A percentile compares a stretch with the other conserved stretches of the same genome.
These are phyloP conservation scores for Cephonodes hylas DNA, from an alignment of 2,888 invertebrate genomes.

Conservation along the genomic window DNA sequence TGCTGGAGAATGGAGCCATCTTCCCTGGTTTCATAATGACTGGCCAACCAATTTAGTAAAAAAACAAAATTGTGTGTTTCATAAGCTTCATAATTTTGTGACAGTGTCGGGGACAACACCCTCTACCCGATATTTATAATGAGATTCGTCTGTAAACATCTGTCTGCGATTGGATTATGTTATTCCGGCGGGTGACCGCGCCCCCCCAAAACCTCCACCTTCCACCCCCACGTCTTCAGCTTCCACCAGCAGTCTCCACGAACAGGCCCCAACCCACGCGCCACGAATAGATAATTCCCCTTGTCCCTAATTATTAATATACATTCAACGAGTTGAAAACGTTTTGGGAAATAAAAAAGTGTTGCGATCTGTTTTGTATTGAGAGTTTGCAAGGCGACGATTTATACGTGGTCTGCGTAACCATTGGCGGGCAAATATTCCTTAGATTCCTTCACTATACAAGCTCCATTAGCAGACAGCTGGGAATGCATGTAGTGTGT, in stretches of 20 bases:
- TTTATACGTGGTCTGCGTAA: too few relatives aligned
- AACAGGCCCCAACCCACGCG: neutral
- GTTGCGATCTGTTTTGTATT: neutral
- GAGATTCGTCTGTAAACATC: slow-evolving; percentile 62
- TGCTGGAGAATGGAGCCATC: too few relatives aligned
- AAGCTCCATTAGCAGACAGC: too few relatives aligned
- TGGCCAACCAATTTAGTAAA: too few relatives aligned
- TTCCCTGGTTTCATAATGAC: too few relatives aligned
- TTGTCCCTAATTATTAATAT: slow-evolving; percentile 3
- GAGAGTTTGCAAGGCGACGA: neutral
- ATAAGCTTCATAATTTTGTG: too few relatives aligned
- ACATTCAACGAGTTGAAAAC: slow-evolving; percentile 2
- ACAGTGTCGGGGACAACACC: slow-evolving; percentile 21
- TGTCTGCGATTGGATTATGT: slow-evolving; percentile 66
- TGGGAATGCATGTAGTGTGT: too few relatives aligned
- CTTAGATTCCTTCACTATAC: too few relatives aligned
- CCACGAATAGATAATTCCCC: slow-evolving; percentile 9
- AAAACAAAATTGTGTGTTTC: too few relatives aligned
- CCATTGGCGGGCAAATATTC: too few relatives aligned
- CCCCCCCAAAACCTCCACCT: neutral
- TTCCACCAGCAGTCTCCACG: too few relatives aligned
- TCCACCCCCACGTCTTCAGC: neutral
- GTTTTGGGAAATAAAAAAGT: neutral
- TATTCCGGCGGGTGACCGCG: slow-evolving; percentile 41
- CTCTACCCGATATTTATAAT: slow-evolving; percentile 42